Percentiles rank a stretch among this genome's conserved stretches.
These are phyloP conservation scores for Papilio machaon DNA, from an alignment of 1,140 invertebrate genomes.

Conservation along the genomic window DNA sequence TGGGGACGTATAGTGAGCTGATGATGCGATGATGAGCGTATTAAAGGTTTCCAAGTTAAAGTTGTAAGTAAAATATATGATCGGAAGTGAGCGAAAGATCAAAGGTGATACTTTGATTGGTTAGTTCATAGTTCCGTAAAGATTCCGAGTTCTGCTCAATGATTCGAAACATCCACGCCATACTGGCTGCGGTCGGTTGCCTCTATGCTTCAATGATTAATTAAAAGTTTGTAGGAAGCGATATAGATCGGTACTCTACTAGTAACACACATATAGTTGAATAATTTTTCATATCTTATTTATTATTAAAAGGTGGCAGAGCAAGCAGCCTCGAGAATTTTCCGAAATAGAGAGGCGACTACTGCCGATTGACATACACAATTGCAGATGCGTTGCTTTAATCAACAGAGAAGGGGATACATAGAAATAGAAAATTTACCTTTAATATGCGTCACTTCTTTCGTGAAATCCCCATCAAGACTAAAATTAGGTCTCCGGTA, in stretches of 20 bases:
- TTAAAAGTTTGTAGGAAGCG: not conserved
- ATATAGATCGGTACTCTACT: not conserved
- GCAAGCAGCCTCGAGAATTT: too few species aligned
- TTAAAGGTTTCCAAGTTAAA: not conserved
- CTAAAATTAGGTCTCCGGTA: too few species aligned
- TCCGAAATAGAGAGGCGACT: too few species aligned
- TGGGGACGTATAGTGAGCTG: not conserved
- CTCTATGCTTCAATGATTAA: not conserved
- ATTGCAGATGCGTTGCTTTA: too few species aligned
- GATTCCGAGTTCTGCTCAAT: not conserved
- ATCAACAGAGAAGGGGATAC: too few species aligned
- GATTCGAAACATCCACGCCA: not conserved
- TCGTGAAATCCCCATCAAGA: too few species aligned
- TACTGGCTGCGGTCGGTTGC: not conserved
- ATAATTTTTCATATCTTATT: too few species aligned
- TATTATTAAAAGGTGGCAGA: too few species aligned
- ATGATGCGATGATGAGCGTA: too few species aligned
- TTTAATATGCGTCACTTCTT: too few species aligned
- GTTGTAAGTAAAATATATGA: not conserved
- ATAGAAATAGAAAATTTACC: too few species aligned
- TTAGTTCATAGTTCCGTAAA: constrained; percentile 12
- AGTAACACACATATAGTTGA: not conserved
- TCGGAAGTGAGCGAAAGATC: constrained; percentile 1
- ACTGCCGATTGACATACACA: too few species aligned
- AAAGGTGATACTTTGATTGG: not conserved